Evolutionary conservation across 2,888 invertebrate species (phyloP).

Genomic region (Actias luna): DNA sequence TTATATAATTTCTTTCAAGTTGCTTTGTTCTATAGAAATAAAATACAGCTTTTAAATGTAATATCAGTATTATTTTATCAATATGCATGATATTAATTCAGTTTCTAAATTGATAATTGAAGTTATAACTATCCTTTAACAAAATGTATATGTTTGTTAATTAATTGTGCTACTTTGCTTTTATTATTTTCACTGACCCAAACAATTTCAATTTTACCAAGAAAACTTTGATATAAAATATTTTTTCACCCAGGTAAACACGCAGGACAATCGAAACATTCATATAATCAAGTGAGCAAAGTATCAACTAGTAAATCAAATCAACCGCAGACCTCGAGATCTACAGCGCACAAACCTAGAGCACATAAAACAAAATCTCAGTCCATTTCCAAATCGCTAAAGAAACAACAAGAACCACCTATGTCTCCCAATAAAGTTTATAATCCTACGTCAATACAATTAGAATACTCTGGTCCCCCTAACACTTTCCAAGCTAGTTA

Average conservation of each 20-base stretch:
- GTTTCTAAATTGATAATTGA: not conserved
- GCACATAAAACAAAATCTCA: constrained; percentile 49
- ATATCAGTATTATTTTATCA: not conserved
- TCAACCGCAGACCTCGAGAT: constrained; percentile 54
- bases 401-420: constrained; percentile 55
- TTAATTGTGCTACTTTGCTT: not conserved
- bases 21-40: not conserved
- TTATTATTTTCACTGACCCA: not conserved
- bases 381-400: constrained; percentile 49
- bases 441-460: constrained; percentile 49
- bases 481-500: constrained; percentile 75
- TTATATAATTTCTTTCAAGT: not conserved
- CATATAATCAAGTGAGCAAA: constrained; percentile 80
- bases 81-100: not conserved
- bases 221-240: not conserved
- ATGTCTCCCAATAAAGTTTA: constrained; percentile 59
- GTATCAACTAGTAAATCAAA: constrained; percentile 76
- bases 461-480: constrained; percentile 65
- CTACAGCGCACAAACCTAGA: constrained; percentile 54
- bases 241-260: constrained; percentile 62
- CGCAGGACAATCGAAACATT: constrained; percentile 74
- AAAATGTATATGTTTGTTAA: not conserved
- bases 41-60: not conserved
- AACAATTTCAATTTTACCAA: not conserved
- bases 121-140: not conserved